Percentiles rank a stretch among this genome's conserved stretches.
phyloP scores from a whole-genome alignment of 2,888 invertebrate genomes.

The Poecilus cupreus region DNA sequence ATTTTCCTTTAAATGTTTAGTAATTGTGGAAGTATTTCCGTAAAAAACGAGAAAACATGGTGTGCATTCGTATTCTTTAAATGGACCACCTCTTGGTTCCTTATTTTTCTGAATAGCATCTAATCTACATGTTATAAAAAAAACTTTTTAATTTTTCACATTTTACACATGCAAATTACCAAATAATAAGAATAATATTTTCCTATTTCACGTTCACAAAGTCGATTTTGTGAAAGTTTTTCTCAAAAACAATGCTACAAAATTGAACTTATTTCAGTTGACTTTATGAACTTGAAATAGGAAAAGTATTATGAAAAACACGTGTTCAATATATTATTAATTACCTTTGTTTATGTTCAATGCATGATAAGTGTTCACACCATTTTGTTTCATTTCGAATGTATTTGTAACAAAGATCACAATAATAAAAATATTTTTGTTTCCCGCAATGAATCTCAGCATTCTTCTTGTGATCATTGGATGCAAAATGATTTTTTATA shows the following conservation, averaged over 20 bases:
- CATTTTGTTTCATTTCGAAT: conserved; percentile 13
- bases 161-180: too few species aligned
- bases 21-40: conserved; percentile 68
- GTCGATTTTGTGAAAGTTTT: too few species aligned
- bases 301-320: too few species aligned
- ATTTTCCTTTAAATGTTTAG: conserved; percentile 63
- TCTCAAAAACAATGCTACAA: too few species aligned
- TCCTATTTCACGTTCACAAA: too few species aligned
- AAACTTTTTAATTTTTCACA: neutral
- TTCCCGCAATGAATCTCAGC: conserved; percentile 11
- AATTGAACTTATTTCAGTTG: too few species aligned
- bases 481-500: conserved; percentile 33
- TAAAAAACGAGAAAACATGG: conserved; percentile 67
- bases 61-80: conserved; percentile 68
- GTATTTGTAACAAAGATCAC: conserved; percentile 45
- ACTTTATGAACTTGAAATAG: too few species aligned
- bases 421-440: conserved; percentile 30
- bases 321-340: too few species aligned
- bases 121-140: conserved; percentile 26
- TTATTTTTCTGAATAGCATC: conserved; percentile 1
- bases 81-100: conserved; percentile 8
- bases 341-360: conserved; percentile 54
- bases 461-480: conserved; percentile 24
- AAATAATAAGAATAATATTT: too few species aligned
- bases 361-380: conserved; percentile 32